Evolutionary conservation across 2,113 vertebrate species (phyloP).

Genomic region (Micronisus gabar): DNA sequence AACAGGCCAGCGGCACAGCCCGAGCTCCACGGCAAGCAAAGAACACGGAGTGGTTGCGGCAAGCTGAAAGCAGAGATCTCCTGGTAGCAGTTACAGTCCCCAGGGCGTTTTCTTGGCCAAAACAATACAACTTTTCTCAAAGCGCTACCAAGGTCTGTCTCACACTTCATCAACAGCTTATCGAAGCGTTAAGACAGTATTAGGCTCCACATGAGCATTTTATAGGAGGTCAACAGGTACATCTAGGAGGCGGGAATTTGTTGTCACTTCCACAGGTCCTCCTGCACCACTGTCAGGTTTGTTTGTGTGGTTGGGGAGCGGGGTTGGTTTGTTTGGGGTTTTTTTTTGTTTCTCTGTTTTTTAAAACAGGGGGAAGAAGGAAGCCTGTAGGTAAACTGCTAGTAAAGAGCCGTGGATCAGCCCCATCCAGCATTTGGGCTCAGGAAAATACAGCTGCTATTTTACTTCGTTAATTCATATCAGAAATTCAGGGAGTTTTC

Average conservation of each 20-base stretch:
- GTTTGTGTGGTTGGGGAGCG: no score
- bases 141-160: neutral
- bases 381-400: neutral
- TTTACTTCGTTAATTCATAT: neutral
- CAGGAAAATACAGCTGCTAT: neutral
- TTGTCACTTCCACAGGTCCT: neutral
- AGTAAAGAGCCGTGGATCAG: neutral
- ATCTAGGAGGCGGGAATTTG: neutral
- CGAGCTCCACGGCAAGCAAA: neutral
- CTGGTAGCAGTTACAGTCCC: neutral
- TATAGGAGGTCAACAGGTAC: neutral
- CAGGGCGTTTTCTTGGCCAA: neutral
- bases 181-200: neutral
- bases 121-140: neutral
- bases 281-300: neutral
- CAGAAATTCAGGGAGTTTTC: neutral
- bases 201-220: neutral
- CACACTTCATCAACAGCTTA: neutral
- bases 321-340: neutral
- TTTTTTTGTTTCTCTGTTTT: neutral
- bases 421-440: neutral
- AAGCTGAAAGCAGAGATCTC: neutral
- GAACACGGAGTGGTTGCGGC: fast-evolving
- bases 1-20: fast-evolving
- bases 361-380: neutral